These are phyloP conservation scores for Eledone cirrhosa DNA, from an alignment of 2,888 invertebrate genomes.

Conservation along the genomic window DNA sequence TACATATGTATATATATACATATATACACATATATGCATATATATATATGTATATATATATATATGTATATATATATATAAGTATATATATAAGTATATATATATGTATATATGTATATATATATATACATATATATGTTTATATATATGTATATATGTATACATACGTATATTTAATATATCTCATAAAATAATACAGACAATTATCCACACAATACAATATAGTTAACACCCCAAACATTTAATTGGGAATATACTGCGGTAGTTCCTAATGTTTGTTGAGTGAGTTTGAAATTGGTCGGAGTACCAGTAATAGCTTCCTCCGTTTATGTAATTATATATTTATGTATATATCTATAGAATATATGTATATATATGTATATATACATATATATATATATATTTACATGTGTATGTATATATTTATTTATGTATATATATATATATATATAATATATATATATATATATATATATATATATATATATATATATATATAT, in stretches of 20 bases:
- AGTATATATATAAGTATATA: background rate
- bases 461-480: background rate
- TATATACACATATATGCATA: background rate
- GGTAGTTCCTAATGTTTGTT: too few relatives aligned
- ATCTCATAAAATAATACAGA: too few relatives aligned
- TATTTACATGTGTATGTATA: background rate
- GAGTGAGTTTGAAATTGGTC: too few relatives aligned
- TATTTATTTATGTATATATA: background rate
- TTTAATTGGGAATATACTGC: too few relatives aligned
- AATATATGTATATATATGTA: background rate
- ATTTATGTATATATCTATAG: background rate
- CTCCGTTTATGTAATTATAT: background rate
- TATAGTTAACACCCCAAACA: too few relatives aligned
- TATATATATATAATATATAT: constrained; percentile 6
- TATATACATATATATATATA: constrained; percentile 2
- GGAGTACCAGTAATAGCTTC: too few relatives aligned
- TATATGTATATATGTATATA: background rate
- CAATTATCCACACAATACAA: too few relatives aligned
- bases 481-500: background rate
- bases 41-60: background rate
- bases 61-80: background rate
- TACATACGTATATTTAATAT: too few relatives aligned
- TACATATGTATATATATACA: background rate
- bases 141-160: background rate
- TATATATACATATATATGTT: background rate